Conservation (phyloP, 1,140 invertebrate genomes). For the Dysdera silvatica region DNA sequence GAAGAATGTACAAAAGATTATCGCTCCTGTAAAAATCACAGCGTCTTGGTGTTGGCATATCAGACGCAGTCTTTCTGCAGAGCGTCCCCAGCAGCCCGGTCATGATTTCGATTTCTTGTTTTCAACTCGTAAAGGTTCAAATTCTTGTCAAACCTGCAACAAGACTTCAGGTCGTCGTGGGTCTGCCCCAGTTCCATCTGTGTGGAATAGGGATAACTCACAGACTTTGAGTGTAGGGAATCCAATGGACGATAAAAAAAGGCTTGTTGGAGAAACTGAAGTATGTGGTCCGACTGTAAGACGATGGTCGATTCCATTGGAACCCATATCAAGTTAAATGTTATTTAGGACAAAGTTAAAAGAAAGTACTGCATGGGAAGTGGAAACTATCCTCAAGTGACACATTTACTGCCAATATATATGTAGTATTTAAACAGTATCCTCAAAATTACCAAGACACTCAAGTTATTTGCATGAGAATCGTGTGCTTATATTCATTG, state of each 20-base stretch:
- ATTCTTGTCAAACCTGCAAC: constrained; percentile 3
- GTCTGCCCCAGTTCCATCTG: constrained; percentile 23
- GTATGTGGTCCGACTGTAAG: constrained; percentile 4
- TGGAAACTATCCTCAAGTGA: too few relatives aligned
- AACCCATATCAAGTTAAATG: constrained; percentile 18
- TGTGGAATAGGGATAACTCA: background rate
- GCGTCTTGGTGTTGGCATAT: constrained; percentile 30
- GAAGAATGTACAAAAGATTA: too few relatives aligned
- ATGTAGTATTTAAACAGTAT: too few relatives aligned
- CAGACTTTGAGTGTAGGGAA: background rate
- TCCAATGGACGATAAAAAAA: background rate
- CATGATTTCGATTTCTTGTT: constrained; percentile 25
- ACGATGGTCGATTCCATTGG: constrained; percentile 19
- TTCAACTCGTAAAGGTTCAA: constrained; percentile 10
- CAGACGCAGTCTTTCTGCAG: constrained; percentile 24
- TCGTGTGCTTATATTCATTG: too few relatives aligned
- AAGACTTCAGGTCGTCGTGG: constrained; percentile 14
- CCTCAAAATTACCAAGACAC: too few relatives aligned
- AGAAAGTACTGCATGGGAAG: too few relatives aligned
- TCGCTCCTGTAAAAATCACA: too few relatives aligned
- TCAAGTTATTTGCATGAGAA: too few relatives aligned
- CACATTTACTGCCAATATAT: too few relatives aligned
- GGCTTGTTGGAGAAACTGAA: constrained; percentile 10
- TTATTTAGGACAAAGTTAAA: too few relatives aligned
- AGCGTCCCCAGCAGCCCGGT: constrained; percentile 9